Percentiles rank a stretch among this genome's conserved stretches.
phyloP scores from a whole-genome alignment of 2,113 vertebrate species.

The Istiophorus platypterus region DNA sequence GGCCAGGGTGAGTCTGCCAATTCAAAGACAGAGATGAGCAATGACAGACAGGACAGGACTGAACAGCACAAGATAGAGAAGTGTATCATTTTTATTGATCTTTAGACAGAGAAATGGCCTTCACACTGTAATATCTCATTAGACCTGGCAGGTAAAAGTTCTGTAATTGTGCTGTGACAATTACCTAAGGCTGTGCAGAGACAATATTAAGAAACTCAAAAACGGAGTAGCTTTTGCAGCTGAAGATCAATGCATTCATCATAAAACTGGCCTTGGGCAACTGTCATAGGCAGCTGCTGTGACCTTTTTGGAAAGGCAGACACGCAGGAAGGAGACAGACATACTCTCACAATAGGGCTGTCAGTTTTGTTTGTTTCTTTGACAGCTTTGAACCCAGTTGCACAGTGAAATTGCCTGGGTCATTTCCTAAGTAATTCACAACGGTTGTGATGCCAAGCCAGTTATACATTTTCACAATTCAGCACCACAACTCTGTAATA shows the following conservation, averaged over 20 bases:
- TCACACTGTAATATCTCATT: slow-evolving; percentile 26
- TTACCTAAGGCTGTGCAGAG: slow-evolving; percentile 45
- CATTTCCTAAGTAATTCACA: slow-evolving; percentile 26
- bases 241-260: slow-evolving; percentile 64
- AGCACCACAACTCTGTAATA: not conserved
- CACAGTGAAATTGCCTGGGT: slow-evolving; percentile 10
- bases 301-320: slow-evolving; percentile 49
- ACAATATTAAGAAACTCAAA: slow-evolving; percentile 33
- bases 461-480: slow-evolving; percentile 9
- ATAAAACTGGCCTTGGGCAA: slow-evolving; percentile 49
- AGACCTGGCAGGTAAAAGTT: slow-evolving; percentile 14
- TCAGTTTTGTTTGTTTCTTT: slow-evolving; percentile 34
- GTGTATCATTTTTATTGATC: slow-evolving; percentile 41
- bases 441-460: not conserved
- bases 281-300: slow-evolving; percentile 54
- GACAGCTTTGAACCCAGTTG: slow-evolving; percentile 25
- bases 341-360: slow-evolving; percentile 10
- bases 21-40: not conserved
- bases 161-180: slow-evolving; percentile 26
- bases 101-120: slow-evolving; percentile 26
- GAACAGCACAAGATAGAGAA: slow-evolving; percentile 5
- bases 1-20: slow-evolving; percentile 89
- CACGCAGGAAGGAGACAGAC: slow-evolving; percentile 12
- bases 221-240: slow-evolving; percentile 35
- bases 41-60: slow-evolving; percentile 8